Base-by-base conservation (phyloP, 92 coral and sea anemone genomes). In the Pocillopora meandrina region DNA sequence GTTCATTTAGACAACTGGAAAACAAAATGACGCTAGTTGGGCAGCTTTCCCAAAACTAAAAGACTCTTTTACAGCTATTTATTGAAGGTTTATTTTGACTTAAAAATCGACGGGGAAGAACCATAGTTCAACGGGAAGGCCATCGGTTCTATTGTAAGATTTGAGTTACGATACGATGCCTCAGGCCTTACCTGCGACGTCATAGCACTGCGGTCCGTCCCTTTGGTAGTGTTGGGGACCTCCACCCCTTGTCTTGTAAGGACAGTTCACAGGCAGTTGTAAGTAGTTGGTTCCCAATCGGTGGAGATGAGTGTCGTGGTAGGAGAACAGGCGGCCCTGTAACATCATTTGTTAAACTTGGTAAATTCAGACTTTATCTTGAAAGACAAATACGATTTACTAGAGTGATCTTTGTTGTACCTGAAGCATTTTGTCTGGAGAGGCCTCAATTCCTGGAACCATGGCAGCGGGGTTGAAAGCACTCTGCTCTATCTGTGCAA, bases 361-460 rank as follows among this genome's bases (percentile, higher is more conserved):
- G 7, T 42, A 42, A 42, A 42, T 42, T 42, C 7, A 42, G 52
- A 42, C 8, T 42, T 42, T 42, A 42, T 7, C 8, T 7, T 42
- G 4, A 42, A 42, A 42, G 5, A 42, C 52, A 42, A 42, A 42
- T 42, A 42, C 8, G 52, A 42, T 42, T 42, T 42, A 42, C 52
- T 2, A 42, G 52, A 0, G 52, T 42, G 52, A 42, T 0, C 52
- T 42, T 42, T 42, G 52, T 12, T 71, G 15, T 81, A 91, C 97
- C 95, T 93, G 97, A 15, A 96, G 88, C 98, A 96, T 96, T 79
- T 96, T 96, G 79, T 96, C 98, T 13, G 98, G 98, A 21, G 98
- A 96, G 36, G 98, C 82, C 65, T 96, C 98, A 75, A 96, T 92
- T 10, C 98, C 98, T 59, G 98, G 98, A 16, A 96, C 98, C 96